phyloP scores from a whole-genome alignment of 2,888 invertebrate genomes.

The Ypsolopha sequella region DNA sequence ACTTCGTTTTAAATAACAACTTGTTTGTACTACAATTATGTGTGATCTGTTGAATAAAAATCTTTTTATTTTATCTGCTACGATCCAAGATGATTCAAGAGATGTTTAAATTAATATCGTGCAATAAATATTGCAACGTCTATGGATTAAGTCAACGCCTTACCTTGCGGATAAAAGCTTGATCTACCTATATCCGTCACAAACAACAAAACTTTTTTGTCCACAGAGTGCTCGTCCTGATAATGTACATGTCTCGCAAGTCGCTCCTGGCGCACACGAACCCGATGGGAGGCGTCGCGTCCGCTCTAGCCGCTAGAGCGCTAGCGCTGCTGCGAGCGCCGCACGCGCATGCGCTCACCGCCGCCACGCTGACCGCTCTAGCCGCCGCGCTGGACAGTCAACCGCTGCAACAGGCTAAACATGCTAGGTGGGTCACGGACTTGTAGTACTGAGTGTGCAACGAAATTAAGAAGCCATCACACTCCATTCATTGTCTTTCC shows the following conservation, averaged over 20 bases:
- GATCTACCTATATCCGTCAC: neutral
- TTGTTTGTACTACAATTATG: too few species aligned
- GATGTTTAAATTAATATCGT: too few species aligned
- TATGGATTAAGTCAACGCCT: neutral
- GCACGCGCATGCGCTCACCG: slow-evolving; percentile 42
- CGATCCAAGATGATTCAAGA: too few species aligned
- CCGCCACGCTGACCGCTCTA: slow-evolving; percentile 47
- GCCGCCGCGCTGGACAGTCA: slow-evolving; percentile 42
- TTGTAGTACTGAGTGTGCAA: too few species aligned
- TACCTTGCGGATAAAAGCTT: neutral
- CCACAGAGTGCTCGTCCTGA: slow-evolving; percentile 83
- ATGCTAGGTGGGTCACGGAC: neutral
- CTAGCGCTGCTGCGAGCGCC: slow-evolving; percentile 29
- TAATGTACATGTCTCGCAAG: slow-evolving; percentile 89
- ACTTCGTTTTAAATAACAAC: too few species aligned
- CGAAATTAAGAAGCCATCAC: too few species aligned
- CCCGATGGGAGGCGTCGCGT: slow-evolving; percentile 74
- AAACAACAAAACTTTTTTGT: neutral
- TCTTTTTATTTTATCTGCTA: too few species aligned
- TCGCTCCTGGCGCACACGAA: slow-evolving; percentile 70
- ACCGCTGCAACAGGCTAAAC: neutral
- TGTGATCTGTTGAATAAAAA: too few species aligned
- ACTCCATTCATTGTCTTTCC: too few species aligned
- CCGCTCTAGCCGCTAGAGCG: slow-evolving; percentile 70
- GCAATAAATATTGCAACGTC: too few species aligned